Percentiles rank a stretch among this genome's conserved stretches.
phyloP scores from a whole-genome alignment of 2,888 invertebrate genomes.

The Spicauda simplicius region DNA sequence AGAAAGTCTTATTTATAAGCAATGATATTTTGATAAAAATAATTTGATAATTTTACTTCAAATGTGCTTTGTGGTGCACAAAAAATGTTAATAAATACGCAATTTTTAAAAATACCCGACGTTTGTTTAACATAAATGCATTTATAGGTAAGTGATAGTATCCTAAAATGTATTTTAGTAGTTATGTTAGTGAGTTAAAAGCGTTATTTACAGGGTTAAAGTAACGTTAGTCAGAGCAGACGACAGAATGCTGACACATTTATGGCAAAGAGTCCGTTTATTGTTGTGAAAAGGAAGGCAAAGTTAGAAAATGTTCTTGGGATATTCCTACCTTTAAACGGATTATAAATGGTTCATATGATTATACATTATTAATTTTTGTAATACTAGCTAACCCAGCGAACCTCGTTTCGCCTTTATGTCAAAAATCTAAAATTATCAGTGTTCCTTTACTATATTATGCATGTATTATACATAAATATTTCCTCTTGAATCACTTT shows the following conservation, averaged over 20 bases:
- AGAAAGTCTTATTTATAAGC: neutral
- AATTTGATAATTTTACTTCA: neutral
- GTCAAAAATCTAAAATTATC: too few species aligned
- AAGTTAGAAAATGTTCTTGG: too few species aligned
- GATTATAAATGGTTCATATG: too few species aligned
- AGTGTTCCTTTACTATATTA: too few species aligned
- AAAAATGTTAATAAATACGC: neutral
- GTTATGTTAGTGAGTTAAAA: neutral
- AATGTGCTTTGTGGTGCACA: neutral
- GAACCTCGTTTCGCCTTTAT: too few species aligned
- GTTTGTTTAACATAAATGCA: conserved; percentile 38
- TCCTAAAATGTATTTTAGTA: conserved; percentile 1
- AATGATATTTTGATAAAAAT: neutral
- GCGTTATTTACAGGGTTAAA: conserved; percentile 36
- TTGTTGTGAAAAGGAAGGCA: too few species aligned
- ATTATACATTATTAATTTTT: too few species aligned
- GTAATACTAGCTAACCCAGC: too few species aligned
- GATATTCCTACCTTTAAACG: too few species aligned
- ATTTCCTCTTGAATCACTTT: too few species aligned
- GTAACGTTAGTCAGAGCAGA: conserved; percentile 1
- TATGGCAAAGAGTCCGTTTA: too few species aligned
- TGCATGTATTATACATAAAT: too few species aligned
- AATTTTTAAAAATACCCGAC: neutral
- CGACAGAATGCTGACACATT: neutral
- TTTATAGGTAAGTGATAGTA: conserved; percentile 37